Evolutionary conservation across 1,140 invertebrate species (phyloP), one percentile per base, ranked within the genome.

Genomic region (Liolophura sinensis): DNA sequence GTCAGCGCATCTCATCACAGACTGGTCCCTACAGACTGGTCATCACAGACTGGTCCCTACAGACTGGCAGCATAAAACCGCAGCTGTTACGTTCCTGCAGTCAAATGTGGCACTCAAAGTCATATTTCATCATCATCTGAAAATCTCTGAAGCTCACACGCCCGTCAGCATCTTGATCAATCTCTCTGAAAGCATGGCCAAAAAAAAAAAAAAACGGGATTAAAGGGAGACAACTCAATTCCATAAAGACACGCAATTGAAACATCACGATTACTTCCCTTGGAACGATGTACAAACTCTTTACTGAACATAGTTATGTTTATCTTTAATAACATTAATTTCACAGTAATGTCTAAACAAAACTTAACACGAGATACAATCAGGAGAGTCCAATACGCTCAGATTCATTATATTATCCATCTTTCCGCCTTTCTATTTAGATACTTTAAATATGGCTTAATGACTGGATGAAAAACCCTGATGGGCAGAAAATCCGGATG

Each of bases 61-160:
- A 9, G 31, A 3, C 3, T 40, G 31, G 9, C 31, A 3, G 31
- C 31, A 40, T 40, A 40, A 40, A 40, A 9, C 31, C 31, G 9
- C 9, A 40, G 3, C 31, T 40, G 31, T 40, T 40, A 40, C 31
- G 31, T 40, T 40, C 9, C 31, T 40, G 31, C 31, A 40, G 31
- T 40, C 31, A 40, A 40, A 66, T 61, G n/a, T 24, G 52, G n/a
- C 14, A 52, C 55, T 69, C 56, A 46, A 62, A 46, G 55, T 74
- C 71, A 68, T 82, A 83, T 64, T 84, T 82, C 83, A 85, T 84
- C 70, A 83, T 76, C 46, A 82, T 80, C 25, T 84, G 81, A 80
- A 85, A 85, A 68, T 85, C 83, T 69, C 78, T 82, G 67, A 80
- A 84, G 70, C 82, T 85, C 6, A 85, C 70, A 66, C 83, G 64